These are phyloP conservation scores for Cataglyphis altisquamis DNA, from an alignment of 2,888 invertebrate species.

Conservation along the genomic window DNA sequence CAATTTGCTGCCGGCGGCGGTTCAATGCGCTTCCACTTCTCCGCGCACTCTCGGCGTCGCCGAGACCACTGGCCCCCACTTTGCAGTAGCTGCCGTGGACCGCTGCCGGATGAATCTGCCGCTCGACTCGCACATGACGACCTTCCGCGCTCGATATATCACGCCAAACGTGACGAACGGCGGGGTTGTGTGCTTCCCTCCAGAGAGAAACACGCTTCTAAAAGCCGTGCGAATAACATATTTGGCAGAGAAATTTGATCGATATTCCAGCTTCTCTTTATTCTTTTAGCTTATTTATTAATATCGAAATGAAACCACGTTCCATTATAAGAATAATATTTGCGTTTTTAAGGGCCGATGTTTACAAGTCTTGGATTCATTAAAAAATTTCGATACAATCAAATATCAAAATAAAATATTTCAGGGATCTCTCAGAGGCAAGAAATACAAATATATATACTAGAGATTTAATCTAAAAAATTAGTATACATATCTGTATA, in stretches of 20 bases:
- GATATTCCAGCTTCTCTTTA: neutral
- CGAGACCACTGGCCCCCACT: slow-evolving; percentile 24
- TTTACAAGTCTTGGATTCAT: neutral
- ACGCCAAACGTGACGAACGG: slow-evolving; percentile 70
- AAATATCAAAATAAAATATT: neutral
- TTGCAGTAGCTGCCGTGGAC: slow-evolving; percentile 59
- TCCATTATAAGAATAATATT: neutral
- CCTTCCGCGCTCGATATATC: slow-evolving; percentile 78
- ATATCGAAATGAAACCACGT: neutral
- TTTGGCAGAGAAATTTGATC: neutral
- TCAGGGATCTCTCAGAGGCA: neutral
- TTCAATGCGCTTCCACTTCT: slow-evolving; percentile 67
- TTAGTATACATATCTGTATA: neutral
- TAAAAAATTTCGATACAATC: neutral
- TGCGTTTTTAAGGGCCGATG: neutral
- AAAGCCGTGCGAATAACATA: slow-evolving; percentile 1
- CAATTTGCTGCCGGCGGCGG: slow-evolving; percentile 65
- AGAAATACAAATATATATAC: neutral
- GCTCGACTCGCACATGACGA: slow-evolving; percentile 70
- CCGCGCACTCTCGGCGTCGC: slow-evolving; percentile 35
- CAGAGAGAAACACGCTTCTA: slow-evolving; percentile 15
- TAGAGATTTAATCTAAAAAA: neutral
- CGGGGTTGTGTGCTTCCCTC: slow-evolving; percentile 39
- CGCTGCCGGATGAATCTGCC: slow-evolving; percentile 66
- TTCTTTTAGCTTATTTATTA: neutral